phyloP scores from a whole-genome alignment of 2,888 invertebrate genomes.

The Ashinkailepas kermadecensis region DNA sequence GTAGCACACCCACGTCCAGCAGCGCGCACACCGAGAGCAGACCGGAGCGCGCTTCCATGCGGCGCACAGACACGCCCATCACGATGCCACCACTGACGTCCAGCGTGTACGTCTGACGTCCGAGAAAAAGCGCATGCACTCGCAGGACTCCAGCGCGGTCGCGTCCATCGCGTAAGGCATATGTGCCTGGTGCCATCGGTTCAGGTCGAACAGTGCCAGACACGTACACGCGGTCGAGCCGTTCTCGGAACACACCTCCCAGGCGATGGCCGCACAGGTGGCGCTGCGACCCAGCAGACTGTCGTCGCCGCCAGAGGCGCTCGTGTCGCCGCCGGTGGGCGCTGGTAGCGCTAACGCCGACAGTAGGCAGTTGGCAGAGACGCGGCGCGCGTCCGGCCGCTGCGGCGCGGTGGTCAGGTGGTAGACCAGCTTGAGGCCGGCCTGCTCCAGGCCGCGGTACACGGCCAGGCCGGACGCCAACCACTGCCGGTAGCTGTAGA shows the following conservation, averaged over 20 bases:
- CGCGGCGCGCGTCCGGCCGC: no score
- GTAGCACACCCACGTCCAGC: conserved; percentile 48
- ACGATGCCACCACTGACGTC: neutral
- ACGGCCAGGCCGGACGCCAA: neutral
- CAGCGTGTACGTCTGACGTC: neutral
- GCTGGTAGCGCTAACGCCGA: conserved; percentile 1
- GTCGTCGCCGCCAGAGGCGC: neutral
- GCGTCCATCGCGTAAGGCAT: conserved; percentile 56
- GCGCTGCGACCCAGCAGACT: neutral
- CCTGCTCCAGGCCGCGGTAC: conserved; percentile 11
- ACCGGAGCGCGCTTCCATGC: neutral
- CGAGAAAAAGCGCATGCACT: conserved; percentile 26
- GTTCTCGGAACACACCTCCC: conserved; percentile 55
- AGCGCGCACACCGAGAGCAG: conserved; percentile 37
- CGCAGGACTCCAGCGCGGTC: conserved; percentile 29
- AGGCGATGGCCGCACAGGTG: conserved; percentile 49
- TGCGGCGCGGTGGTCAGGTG: neutral
- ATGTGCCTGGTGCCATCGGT: conserved; percentile 91
- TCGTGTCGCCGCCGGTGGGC: neutral
- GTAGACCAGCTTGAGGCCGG: neutral
- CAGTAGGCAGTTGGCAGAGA: conserved; percentile 15
- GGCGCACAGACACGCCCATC: neutral
- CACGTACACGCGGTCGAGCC: conserved; percentile 41
- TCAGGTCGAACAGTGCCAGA: conserved; percentile 72
- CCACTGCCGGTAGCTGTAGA: conserved; percentile 46